Percentiles rank a stretch among this genome's conserved stretches.
phyloP scores from a whole-genome alignment of 2,888 invertebrate species.

The Cephus pulcher region DNA sequence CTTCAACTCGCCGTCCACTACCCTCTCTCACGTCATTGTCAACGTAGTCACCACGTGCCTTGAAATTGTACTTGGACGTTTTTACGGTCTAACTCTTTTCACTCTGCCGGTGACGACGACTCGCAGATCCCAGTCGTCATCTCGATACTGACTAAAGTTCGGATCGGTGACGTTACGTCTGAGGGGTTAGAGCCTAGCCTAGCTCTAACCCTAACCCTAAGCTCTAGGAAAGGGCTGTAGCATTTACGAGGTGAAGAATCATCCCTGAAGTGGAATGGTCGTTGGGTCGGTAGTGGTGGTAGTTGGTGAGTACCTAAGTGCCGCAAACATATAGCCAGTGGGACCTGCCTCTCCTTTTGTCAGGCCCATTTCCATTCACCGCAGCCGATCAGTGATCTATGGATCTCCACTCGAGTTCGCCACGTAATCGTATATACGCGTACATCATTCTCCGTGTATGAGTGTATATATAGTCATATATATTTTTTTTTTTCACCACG shows the following conservation, averaged over 20 bases:
- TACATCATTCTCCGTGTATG: neutral
- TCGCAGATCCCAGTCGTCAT: neutral
- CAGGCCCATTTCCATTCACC: conserved; percentile 31
- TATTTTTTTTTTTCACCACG: conserved; percentile 39
- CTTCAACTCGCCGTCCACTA: neutral
- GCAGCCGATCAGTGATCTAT: conserved; percentile 51
- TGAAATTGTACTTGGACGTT: neutral
- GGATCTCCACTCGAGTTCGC: conserved; percentile 56
- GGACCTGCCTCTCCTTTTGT: conserved; percentile 44
- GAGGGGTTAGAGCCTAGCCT: neutral
- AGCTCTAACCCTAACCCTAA: neutral
- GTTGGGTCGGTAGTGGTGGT: neutral
- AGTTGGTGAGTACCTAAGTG: neutral
- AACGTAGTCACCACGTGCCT: neutral
- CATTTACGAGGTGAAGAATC: neutral
- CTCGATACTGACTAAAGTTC: neutral
- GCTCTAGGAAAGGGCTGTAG: neutral
- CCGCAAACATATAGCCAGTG: conserved; percentile 23
- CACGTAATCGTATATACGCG: conserved; percentile 49
- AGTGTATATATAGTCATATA: neutral
- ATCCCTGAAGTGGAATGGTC: neutral
- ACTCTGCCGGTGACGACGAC: neutral
- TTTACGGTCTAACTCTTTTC: neutral
- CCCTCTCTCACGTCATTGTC: neutral
- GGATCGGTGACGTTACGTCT: neutral